Evolutionary conservation across 2,888 invertebrate species (phyloP).

Genomic region (Hipparchia sbordonii): DNA sequence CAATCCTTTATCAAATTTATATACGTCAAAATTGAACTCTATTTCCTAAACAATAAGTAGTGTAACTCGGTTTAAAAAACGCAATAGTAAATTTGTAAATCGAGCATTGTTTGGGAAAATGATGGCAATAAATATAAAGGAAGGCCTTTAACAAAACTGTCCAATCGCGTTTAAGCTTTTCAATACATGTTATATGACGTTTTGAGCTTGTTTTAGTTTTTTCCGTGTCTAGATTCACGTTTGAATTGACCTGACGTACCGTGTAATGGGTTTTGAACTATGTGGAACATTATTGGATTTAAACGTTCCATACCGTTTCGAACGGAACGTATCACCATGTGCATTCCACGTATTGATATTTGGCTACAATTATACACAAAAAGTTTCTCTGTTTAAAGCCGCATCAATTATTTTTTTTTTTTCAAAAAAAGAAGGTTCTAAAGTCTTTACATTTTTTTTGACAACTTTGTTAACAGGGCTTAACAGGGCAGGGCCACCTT

Average conservation of each 20-base stretch:
- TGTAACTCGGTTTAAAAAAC: constrained; percentile 36
- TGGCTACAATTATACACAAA: too few relatives aligned
- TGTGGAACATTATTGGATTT: background rate
- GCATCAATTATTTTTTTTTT: too few relatives aligned
- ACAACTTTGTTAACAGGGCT: too few relatives aligned
- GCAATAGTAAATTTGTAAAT: constrained; percentile 49
- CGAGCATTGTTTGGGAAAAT: constrained; percentile 71
- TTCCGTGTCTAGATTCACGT: constrained; percentile 31
- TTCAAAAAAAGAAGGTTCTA: too few relatives aligned
- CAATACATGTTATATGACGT: constrained; percentile 47
- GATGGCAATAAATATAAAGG: constrained; percentile 73
- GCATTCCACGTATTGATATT: too few relatives aligned
- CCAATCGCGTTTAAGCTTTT: constrained; percentile 57
- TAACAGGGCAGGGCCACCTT: too few relatives aligned
- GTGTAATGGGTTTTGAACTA: constrained; percentile 24
- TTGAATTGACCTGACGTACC: constrained; percentile 25
- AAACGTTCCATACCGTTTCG: too few relatives aligned
- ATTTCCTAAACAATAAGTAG: constrained; percentile 43
- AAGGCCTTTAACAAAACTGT: constrained; percentile 65
- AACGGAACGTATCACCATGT: too few relatives aligned
- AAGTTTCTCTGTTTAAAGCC: too few relatives aligned
- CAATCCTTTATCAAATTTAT: constrained; percentile 29
- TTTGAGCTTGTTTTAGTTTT: constrained; percentile 38
- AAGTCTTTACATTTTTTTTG: too few relatives aligned
- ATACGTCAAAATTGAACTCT: constrained; percentile 46